Evolutionary conservation across 2,888 invertebrate species (phyloP), one percentile per base, ranked within the genome.

Genomic region (Eupithecia abbreviata): DNA sequence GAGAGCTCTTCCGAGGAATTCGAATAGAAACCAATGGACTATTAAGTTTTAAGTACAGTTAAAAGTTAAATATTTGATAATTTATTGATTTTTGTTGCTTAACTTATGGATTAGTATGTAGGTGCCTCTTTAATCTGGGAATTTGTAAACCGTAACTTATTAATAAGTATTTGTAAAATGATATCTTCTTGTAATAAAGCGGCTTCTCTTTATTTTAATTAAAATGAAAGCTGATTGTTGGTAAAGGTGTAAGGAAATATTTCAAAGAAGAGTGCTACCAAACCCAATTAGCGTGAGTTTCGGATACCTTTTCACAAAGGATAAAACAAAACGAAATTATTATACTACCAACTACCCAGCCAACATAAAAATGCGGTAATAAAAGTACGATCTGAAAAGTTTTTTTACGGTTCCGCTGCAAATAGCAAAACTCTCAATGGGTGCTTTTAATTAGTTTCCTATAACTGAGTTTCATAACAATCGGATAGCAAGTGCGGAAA

Each of bases 401-500:
- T 74, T 74, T 74, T 70, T 58, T 45, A 62, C 45, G 55, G 42
- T 49, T 47, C 58, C 30, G 18, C 55, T 71, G 18, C 69, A 68
- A 68, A 45, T 49, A 69, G 69, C 69, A 49, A 5, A 69, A 69
- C 18, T 68, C 43, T 47, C 47, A 12, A 68, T 47, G 47, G 47
- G 10, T 18, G 18, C 68, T 69, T 47, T 66, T 69, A 69, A 69
- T 69, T 69, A 69, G 47, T 69, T 69, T 45, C 69, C 69, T 7
- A 69, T 69, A 47, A 68, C 51, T 30, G 71, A 79, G 68, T 77
- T 79, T 65, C 51, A 67, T 62, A 77, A 71, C 62, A 76, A 51
- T 73, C 72, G 72, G 74, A 71, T 62, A 62, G 68, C 13, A 71
- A 72, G 58, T 68, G 76, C 74, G 68, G 73, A 65, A 62, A 78